Percentiles rank a stretch among this genome's conserved stretches.
These are phyloP conservation scores for Meteorus colon DNA, from an alignment of 2,888 invertebrate species.

Conservation along the genomic window DNA sequence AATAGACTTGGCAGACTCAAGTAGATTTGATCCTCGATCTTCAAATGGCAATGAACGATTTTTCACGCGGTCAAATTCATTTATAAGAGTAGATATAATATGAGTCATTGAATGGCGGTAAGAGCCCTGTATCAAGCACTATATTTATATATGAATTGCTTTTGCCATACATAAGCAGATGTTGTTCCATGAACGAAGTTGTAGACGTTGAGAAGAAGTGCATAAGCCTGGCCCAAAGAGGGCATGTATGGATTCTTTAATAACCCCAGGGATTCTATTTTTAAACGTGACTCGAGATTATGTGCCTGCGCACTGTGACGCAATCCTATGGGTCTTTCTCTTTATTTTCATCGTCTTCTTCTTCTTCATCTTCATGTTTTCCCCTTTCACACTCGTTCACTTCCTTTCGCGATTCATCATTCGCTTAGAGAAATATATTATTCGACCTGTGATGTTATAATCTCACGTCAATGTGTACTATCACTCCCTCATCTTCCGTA, in stretches of 20 bases:
- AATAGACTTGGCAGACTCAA: neutral
- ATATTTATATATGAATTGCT: neutral
- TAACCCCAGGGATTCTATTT: slow-evolving; percentile 67
- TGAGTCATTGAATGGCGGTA: slow-evolving; percentile 28
- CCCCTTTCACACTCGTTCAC: slow-evolving; percentile 12
- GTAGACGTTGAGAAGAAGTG: slow-evolving; percentile 31
- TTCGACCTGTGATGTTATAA: neutral
- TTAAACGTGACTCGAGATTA: slow-evolving; percentile 70
- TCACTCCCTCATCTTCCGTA: neutral
- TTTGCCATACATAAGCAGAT: slow-evolving; percentile 9
- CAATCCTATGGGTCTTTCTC: slow-evolving; percentile 68
- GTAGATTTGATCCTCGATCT: neutral
- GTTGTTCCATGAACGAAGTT: slow-evolving; percentile 28
- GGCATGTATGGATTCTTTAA: slow-evolving; percentile 61
- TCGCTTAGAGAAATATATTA: neutral
- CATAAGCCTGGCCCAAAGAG: slow-evolving; percentile 29
- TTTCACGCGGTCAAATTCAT: slow-evolving; percentile 24
- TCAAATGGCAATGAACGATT: slow-evolving; percentile 9
- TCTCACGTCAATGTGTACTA: neutral
- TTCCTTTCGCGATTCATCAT: slow-evolving; percentile 19
- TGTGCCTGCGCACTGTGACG: slow-evolving; percentile 63
- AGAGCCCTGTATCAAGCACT: slow-evolving; percentile 18
- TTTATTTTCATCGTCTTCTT: slow-evolving; percentile 43
- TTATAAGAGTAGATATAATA: slow-evolving; percentile 12
- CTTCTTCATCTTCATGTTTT: slow-evolving; percentile 22